These are phyloP conservation scores for Loxodonta africana DNA, from an alignment of 2,113 vertebrate genomes.

Conservation along the genomic window DNA sequence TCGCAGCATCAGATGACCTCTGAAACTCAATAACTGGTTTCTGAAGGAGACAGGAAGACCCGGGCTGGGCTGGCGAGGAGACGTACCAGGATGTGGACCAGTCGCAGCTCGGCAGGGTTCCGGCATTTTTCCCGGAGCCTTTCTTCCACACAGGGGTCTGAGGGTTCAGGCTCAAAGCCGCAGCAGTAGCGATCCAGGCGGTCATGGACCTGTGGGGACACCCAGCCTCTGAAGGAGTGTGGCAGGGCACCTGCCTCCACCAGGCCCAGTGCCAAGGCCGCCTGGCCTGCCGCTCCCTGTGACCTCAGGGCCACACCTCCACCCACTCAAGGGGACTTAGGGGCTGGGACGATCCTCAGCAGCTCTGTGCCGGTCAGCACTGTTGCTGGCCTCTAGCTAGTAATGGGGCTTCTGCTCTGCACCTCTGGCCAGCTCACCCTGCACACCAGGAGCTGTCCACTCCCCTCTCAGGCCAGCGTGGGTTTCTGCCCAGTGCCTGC, in stretches of 20 bases:
- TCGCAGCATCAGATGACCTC: neutral
- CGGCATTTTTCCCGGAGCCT: conserved; percentile 92
- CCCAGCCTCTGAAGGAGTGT: neutral
- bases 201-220: conserved; percentile 92
- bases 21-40: neutral
- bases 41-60: neutral
- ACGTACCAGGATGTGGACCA: conserved; percentile 97
- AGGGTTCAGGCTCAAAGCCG: conserved; percentile 93
- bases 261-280: neutral
- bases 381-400: neutral
- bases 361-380: neutral
- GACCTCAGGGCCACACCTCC: rapidly evolving
- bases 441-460: neutral
- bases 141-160: conserved; percentile 94
- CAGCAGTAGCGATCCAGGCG: conserved; percentile 97
- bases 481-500: too few relatives aligned
- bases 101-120: conserved; percentile 89
- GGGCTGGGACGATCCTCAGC: too few relatives aligned
- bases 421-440: neutral
- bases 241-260: neutral
- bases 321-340: neutral
- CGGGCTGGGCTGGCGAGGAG: neutral
- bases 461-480: neutral
- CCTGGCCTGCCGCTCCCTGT: neutral
- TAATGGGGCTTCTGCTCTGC: neutral